Conservation (phyloP, 2,888 invertebrate species). For the Drosophila neutralis region DNA sequence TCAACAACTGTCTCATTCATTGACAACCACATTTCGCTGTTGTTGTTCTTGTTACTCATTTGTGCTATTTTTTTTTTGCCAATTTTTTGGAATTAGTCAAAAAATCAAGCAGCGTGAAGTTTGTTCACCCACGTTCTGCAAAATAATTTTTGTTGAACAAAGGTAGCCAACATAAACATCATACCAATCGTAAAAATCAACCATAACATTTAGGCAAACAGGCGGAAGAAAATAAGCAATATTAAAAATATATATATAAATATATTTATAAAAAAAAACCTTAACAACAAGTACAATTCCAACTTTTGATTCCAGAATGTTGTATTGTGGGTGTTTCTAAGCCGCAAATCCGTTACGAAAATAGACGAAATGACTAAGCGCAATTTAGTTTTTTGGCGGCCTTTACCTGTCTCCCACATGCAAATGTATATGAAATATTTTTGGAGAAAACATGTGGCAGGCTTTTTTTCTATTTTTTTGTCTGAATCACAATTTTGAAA, state of each 20-base stretch:
- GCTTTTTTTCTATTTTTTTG: neutral
- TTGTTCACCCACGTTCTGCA: constrained; percentile 72
- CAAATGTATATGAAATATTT: constrained; percentile 30
- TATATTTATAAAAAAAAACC: constrained; percentile 12
- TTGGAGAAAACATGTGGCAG: constrained; percentile 53
- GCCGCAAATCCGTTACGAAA: constrained; percentile 69
- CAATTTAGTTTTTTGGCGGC: constrained; percentile 34
- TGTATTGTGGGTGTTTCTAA: constrained; percentile 67
- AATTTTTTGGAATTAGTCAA: constrained; percentile 28
- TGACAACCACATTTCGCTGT: constrained; percentile 62
- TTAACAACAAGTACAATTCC: neutral
- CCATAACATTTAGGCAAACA: constrained; percentile 55
- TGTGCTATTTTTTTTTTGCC: constrained; percentile 12
- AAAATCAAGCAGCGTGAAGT: constrained; percentile 59
- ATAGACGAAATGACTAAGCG: constrained; percentile 69
- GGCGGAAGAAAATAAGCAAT: constrained; percentile 23
- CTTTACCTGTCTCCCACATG: constrained; percentile 62
- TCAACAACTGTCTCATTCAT: constrained; percentile 71
- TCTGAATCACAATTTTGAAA: constrained; percentile 43
- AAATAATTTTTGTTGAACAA: constrained; percentile 42
- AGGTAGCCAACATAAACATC: constrained; percentile 45
- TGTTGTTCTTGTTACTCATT: constrained; percentile 24
- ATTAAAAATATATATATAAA: constrained; percentile 2
- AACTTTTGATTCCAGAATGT: constrained; percentile 30
- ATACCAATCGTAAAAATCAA: constrained; percentile 14